Evolutionary conservation across 2,797 vertebrate genomes (phyloP), one percentile per base, ranked within the genome.

Genomic region (Tamandua tetradactyla): DNA sequence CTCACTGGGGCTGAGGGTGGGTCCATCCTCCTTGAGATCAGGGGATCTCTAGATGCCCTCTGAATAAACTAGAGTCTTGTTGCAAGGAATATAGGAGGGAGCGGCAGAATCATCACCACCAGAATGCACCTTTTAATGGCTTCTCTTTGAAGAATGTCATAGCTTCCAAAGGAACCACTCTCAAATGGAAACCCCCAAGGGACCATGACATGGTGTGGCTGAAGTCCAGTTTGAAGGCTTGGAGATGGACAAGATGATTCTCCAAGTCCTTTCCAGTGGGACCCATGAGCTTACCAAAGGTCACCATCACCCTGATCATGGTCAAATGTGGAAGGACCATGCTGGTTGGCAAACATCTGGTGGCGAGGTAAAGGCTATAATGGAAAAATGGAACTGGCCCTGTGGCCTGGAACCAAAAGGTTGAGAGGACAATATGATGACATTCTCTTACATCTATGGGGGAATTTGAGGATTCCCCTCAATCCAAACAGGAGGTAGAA

Each of bases 71-170:
- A 27, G 23, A 72, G 35, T 62, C 47, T 84, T 9, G 1, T n/a
- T 11, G 8, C 30, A 9, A 76, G 74, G 71, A 42, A 32, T 17
- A 3, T 1, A 17, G 37, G 42, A 27, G 4, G 32, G 8, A 52
- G 44, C 17, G 30, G 30, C 5, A 27, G 0, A 8, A 35, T 44
- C 17, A 10, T n/a, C 32, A 2, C 44, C 11, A n/a, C 5, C 57
- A 64, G 69, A n/a, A 17, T 9, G 44, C 59, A 6, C 40, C 32
- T 71, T 57, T 14, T 27, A 12, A 30, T 5, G 35, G 9, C 2
- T 32, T 2, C 14, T 40, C 66, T n/a, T 20, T 32, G 42, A 18
- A 72, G 42, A 62, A 23, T 42, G 20, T 37, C 18, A 2, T 10
- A 8, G 20, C 55, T 72, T 44, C 62, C 55, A 30, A 69, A 42